Percentiles rank a stretch among this genome's conserved stretches.
Evolutionary conservation across 2,113 vertebrate genomes (phyloP).

Genomic region (Pseudopipra pipra): DNA sequence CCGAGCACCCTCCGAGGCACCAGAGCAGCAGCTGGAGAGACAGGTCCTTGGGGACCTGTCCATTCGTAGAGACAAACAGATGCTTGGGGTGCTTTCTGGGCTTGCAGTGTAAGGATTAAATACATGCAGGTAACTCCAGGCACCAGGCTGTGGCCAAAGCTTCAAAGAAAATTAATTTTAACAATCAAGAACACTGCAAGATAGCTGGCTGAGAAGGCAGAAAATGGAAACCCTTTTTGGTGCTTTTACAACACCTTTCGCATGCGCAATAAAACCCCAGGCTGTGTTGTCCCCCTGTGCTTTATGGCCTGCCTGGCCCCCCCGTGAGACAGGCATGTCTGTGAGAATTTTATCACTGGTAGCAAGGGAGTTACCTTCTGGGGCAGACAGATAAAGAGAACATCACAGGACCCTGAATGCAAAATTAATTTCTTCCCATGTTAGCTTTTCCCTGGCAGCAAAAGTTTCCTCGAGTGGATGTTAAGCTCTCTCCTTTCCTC

Average conservation of each 20-base stretch:
- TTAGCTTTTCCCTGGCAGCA: background rate
- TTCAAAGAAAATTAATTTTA: background rate
- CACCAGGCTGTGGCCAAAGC: background rate
- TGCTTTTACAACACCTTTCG: background rate
- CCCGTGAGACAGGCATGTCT: background rate
- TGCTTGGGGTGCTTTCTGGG: rapidly evolving
- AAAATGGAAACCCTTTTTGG: background rate
- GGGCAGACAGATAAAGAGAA: background rate
- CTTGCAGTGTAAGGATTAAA: background rate
- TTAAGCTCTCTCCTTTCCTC: background rate
- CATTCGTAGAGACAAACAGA: background rate
- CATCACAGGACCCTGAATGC: background rate
- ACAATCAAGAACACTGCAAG: background rate
- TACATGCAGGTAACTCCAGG: background rate
- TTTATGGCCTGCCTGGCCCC: background rate
- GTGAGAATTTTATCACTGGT: background rate
- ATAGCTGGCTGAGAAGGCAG: background rate
- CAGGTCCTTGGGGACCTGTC: background rate
- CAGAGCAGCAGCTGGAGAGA: background rate
- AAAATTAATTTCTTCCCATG: background rate
- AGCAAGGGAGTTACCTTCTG: background rate
- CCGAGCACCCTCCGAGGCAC: background rate
- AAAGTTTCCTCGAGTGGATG: background rate
- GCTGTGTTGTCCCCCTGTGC: background rate
- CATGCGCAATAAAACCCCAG: background rate